Evolutionary conservation across 2,113 vertebrate genomes (phyloP), one percentile per base, ranked within the genome.

Genomic region (Leucopsar rothschildi): DNA sequence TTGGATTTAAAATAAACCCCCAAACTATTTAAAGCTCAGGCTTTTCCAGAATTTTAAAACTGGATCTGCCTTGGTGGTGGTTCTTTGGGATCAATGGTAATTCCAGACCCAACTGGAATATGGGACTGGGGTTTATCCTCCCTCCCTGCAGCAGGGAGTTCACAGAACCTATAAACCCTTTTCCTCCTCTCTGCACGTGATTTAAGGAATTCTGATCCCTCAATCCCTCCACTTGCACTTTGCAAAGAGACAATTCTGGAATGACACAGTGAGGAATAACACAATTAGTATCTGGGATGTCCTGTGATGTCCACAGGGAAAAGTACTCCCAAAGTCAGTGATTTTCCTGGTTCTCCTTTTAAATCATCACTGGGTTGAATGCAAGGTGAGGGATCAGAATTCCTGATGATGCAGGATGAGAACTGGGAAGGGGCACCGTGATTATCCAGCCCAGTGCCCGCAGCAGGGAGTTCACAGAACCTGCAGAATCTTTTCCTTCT

Each of bases 291-390:
- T 25, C 45, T 52, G 66, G 45, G 37, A 16, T 23, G 16, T 12
- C 40, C 40, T 45, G 4, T 11, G 33, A 33, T 37, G 1, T 17
- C 37, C 39, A 11, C 27, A 33, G 56, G 39, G 17, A 22, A 33
- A 83, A 27, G 33, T 1, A 27, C 0, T 37, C 10, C 57, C 57
- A 27, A 53, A 61, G 1, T 5, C 78, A 40, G 1, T 1, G 33
- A 39, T 47, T 55, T 31, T 45, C 50, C n/a, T 20, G 16, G 27
- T 31, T 5, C 27, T 44, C 27, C 31, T 44, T 31, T 56, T 25
- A 31, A 12, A 56, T 31, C 27, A 5, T 31, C 50, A 3, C 77
- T 25, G 50, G 4, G 49, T 6, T 2, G 9, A 29, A 9, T 25
- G 21, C 77, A 56, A 21, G 61, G 7, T 3, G 25, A 56, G 61